phyloP scores from a whole-genome alignment of 2,888 invertebrate genomes.

The Drosophila affinis region DNA sequence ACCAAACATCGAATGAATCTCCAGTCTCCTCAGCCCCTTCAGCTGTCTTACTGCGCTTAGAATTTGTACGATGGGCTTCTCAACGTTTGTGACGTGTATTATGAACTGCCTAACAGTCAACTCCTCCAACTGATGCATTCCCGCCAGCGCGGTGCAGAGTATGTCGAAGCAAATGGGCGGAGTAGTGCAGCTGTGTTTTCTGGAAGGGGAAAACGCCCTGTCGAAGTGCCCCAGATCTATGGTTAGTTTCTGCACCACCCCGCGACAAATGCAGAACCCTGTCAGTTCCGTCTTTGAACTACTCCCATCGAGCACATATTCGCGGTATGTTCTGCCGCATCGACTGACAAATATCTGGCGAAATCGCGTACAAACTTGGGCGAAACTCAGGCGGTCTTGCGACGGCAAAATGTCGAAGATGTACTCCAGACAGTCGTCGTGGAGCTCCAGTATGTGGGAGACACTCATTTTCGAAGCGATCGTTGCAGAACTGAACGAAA shows the following conservation, averaged over 20 bases:
- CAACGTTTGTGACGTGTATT: conserved; percentile 8
- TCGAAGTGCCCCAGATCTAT: conserved; percentile 56
- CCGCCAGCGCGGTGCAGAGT: conserved; percentile 32
- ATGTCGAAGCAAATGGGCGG: conserved; percentile 40
- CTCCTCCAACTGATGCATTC: conserved; percentile 45
- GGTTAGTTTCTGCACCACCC: conserved; percentile 33
- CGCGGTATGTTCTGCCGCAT: conserved; percentile 22
- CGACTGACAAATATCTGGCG: conserved; percentile 46
- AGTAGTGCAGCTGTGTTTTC: conserved; percentile 16
- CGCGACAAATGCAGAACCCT: conserved; percentile 52
- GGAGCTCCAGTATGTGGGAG: conserved; percentile 45
- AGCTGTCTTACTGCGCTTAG: conserved; percentile 34
- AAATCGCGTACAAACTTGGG: conserved; percentile 56
- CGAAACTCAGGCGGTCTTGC: conserved; percentile 46
- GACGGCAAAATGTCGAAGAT: conserved; percentile 33
- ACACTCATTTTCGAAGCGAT: conserved; percentile 31
- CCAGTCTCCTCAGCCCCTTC: conserved; percentile 22
- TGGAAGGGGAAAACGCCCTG: not conserved
- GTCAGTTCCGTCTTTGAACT: conserved; percentile 29
- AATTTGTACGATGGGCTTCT: conserved; percentile 49
- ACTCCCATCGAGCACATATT: conserved; percentile 36
- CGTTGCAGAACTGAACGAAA: conserved; percentile 36
- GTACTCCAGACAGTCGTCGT: conserved; percentile 55
- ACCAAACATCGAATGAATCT: conserved; percentile 49
- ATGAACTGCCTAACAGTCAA: conserved; percentile 41